Evolutionary conservation across 2,797 vertebrate species (phyloP), one percentile per base, ranked within the genome.

Genomic region (Manis pentadactyla): DNA sequence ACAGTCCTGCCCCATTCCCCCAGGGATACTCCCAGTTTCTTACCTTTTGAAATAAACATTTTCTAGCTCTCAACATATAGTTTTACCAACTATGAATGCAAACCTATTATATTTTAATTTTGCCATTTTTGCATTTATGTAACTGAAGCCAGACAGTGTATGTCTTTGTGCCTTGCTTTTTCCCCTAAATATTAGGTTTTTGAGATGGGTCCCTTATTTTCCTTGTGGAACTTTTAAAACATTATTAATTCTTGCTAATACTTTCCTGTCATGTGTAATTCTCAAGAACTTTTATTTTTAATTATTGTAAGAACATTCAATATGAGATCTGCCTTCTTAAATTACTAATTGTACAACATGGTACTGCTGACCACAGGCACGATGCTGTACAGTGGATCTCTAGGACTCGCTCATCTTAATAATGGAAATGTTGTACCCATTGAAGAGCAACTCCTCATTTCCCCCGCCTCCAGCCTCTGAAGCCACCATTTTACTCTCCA

Each of bases 1-100:
- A 13, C 6, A 49, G 31, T 27, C 27, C 5, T 29, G 15, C 21
- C 17, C 42, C 8, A 0, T 12, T 64, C 29, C 7, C 9, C 21
- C 1, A 8, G 4, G 5, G 2, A 9, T 18, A 1, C 6, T 64
- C 18, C 13, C 29, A 34, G 12, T 59, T 23, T 37, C 4, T 9
- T 13, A 57, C 17, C 14, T 27, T n/a, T 42, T 2, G 8, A 59
- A 34, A 46, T 10, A 23, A 9, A 75, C 21, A n/a, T 10, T 34
- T 79, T 11, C 25, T 25, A 39, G 46, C 2, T 69, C 29, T 23
- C 34, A 46, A 2, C 25, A 23, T 37, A 2, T 2, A 51, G 5
- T 10, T 23, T 23, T 25, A 39, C 3, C 4, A 7, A 11, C 17
- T n/a, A 7, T 46, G 4, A 37, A 19, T 13, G 13, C 4, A 68